Base-by-base conservation (phyloP, 2,888 invertebrate genomes). In the Pimpla rufipes region DNA sequence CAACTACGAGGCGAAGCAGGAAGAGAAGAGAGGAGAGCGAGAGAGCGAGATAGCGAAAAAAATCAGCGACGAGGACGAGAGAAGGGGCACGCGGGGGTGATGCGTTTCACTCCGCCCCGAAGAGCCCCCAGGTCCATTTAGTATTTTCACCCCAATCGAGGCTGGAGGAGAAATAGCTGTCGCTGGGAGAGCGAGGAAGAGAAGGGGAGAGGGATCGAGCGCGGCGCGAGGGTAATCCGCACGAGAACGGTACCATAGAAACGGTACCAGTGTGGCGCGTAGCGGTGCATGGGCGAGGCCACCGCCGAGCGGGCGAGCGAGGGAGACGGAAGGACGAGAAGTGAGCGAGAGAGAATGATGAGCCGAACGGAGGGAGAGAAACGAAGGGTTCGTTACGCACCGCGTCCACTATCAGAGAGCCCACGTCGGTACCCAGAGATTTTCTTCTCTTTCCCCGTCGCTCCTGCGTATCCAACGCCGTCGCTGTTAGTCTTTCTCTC, bases 181-280 rank as follows among this genome's bases (percentile, higher is more conserved):
- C 23, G 68, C 62, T 47, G 47, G 18, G 37, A 45, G 40, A 37
- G 18, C 40, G 35, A 8, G 62, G 16, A 70, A 74, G 64, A 67
- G 47, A 66, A 42, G 40, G 59, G 76, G 64, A 67, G 57, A 68
- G 42, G 45, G 79, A 73, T 66, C 47, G 21, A 47, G 70, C n/a
- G 68, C 70, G 77, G 68, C 71, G 79, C 86, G 90, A 89, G 90
- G 90, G 89, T 91, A 91, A 91, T 91, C 90, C 89, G 87, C 88
- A 88, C 88, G 47, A 47, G 90, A 91, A 90, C 91, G 92, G 92
- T 92, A 92, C 92, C 92, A 92, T 92, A 92, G 92, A 92, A 92
- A 92, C 92, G 92, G 91, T 91, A 92, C 91, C 91, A 89, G 89
- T 87, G 77, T 81, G 35, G 83, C 68, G 74, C 59, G 66, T 77